Conservation (phyloP, 2,888 invertebrate species). For the Scrobipalpa costella region DNA sequence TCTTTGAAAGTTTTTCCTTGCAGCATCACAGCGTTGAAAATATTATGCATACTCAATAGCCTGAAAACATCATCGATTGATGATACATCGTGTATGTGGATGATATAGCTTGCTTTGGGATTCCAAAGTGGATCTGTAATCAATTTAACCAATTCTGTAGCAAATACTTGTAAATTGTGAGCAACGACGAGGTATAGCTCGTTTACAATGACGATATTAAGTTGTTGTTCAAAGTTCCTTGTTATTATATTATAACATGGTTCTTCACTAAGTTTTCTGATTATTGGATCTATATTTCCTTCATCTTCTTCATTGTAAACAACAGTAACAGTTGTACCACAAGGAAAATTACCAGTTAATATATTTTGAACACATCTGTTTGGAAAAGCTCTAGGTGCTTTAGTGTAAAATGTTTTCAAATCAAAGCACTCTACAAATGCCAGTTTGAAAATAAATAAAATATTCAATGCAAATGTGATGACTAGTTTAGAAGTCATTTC, state of each 20-base stretch:
- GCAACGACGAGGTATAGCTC: not conserved
- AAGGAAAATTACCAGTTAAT: not conserved
- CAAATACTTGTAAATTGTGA: not conserved
- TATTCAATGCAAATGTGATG: no score
- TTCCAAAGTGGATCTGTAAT: not conserved
- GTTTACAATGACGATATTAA: not conserved
- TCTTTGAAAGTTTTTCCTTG: not conserved
- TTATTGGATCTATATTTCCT: not conserved
- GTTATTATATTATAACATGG: not conserved
- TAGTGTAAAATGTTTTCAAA: not conserved
- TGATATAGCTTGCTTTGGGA: not conserved
- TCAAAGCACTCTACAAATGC: not conserved
- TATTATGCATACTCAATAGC: not conserved
- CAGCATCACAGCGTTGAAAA: not conserved
- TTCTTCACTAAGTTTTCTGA: not conserved
- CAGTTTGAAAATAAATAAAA: not conserved
- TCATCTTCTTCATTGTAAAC: not conserved
- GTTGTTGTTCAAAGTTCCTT: not conserved
- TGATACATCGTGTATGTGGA: not conserved
- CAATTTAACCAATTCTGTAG: not conserved
- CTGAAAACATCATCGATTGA: not conserved
- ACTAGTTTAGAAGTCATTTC: no score
- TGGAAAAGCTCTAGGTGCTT: not conserved
- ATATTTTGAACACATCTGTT: conserved; percentile 6
- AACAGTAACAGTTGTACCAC: not conserved